Evolutionary conservation across 2,797 vertebrate genomes (phyloP).

Genomic region (Poeciliopsis presidionis): DNA sequence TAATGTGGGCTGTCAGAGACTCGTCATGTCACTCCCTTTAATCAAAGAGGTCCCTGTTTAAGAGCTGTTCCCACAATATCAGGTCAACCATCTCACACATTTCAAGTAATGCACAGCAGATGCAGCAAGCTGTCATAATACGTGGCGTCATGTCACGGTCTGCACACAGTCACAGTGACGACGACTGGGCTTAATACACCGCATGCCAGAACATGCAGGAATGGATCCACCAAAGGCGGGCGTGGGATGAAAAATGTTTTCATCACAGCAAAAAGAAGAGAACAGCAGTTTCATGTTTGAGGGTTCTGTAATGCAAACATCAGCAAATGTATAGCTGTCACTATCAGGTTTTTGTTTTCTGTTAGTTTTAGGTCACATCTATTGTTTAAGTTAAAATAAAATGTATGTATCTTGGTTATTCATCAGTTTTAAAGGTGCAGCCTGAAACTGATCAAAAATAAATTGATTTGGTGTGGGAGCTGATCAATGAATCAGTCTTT

Average conservation of each 20-base stretch:
- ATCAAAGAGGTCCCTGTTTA: conserved; percentile 39
- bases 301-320: conserved; percentile 18
- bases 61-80: conserved; percentile 49
- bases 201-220: conserved; percentile 27
- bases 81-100: conserved; percentile 16
- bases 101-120: conserved; percentile 65
- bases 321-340: conserved; percentile 32
- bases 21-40: conserved; percentile 1
- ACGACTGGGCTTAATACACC: conserved; percentile 37
- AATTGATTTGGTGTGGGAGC: not conserved
- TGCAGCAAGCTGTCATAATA: conserved; percentile 48
- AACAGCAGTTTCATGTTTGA: conserved; percentile 36
- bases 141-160: conserved; percentile 46
- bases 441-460: not conserved
- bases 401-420: not conserved
- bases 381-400: not conserved
- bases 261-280: conserved; percentile 14
- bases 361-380: not conserved
- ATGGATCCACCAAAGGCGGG: conserved; percentile 9
- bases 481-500: not conserved
- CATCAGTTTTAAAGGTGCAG: not conserved
- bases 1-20: conserved; percentile 27
- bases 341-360: not conserved
- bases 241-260: conserved; percentile 38
- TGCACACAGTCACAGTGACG: conserved; percentile 38